A percentile compares a stretch with the other conserved stretches of the same genome.
phyloP scores from a whole-genome alignment of 2,113 vertebrate species.

The Pica pica region DNA sequence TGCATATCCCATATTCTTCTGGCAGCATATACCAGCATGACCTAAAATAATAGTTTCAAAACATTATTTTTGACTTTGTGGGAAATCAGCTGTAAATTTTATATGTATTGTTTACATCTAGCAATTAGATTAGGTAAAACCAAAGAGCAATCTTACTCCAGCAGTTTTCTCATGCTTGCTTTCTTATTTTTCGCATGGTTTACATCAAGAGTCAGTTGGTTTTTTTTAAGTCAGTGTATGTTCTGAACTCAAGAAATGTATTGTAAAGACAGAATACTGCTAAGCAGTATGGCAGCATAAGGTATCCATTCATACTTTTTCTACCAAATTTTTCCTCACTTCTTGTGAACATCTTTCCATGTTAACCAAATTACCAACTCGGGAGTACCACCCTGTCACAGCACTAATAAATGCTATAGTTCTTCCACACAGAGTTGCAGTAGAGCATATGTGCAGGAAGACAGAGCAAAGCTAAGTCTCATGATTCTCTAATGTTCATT shows the following conservation, averaged over 20 bases:
- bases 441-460: not conserved
- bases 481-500: not conserved
- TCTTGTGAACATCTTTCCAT: not conserved
- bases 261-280: not conserved
- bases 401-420: not conserved
- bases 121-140: not conserved
- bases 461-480: not conserved
- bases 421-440: not conserved
- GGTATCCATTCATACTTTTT: not conserved
- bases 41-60: not conserved
- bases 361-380: not conserved
- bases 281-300: not conserved
- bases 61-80: not conserved
- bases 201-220: not conserved
- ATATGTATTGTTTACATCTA: not conserved
- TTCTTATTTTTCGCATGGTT: not conserved
- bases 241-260: not conserved
- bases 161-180: not conserved
- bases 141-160: not conserved
- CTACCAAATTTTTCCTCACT: not conserved
- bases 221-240: not conserved
- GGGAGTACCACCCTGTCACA: not conserved
- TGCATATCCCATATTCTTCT: not conserved
- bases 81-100: not conserved
- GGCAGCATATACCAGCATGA: not conserved